Evolutionary conservation across 2,797 vertebrate species (phyloP), one percentile per base, ranked within the genome.

Genomic region (Tenualosa thibaudeaui): DNA sequence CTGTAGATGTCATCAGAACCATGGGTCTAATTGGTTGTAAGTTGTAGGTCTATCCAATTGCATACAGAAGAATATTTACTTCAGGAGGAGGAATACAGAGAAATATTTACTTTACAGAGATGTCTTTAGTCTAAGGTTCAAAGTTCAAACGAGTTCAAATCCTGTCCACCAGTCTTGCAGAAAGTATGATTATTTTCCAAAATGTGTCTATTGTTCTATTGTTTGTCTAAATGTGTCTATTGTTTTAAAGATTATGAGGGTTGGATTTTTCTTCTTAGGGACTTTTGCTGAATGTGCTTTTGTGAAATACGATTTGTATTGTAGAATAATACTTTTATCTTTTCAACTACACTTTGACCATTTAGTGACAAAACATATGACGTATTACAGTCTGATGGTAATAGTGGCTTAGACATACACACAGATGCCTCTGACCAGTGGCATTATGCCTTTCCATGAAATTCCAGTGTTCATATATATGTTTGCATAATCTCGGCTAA

Each of bases 401-500:
- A 75, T 75, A 75, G 68, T 17, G 68, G 31, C 68, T 43, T 75
- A 40, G 68, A 43, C 68, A 5, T 37, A 37, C 37, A 75, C 15
- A 40, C 31, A 75, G 31, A 75, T 43, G 68, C 37, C 17, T 40
- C 31, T 31, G 5, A 2, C 31, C 31, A 75, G 13, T 6, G 31
- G 31, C 31, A 43, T 75, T 15, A 75, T 75, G 31, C 31, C 68
- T 40, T 40, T 75, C 31, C 68, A 75, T 75, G 68, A 43, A 75
- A 75, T 40, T 40, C 31, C 37, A 75, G 31, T 75, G 37, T 75
- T 31, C 37, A 75, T 75, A 31, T 75, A 75, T 75, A 43, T 37
- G 68, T 75, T 75, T 75, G 31, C 31, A 75, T 75, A 75, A 75
- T 75, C 68, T 75, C 31, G 15, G 68, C 68, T 37, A 31, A 17